Base-by-base conservation (phyloP, 2,113 vertebrate species). In the Archocentrus centrarchus region DNA sequence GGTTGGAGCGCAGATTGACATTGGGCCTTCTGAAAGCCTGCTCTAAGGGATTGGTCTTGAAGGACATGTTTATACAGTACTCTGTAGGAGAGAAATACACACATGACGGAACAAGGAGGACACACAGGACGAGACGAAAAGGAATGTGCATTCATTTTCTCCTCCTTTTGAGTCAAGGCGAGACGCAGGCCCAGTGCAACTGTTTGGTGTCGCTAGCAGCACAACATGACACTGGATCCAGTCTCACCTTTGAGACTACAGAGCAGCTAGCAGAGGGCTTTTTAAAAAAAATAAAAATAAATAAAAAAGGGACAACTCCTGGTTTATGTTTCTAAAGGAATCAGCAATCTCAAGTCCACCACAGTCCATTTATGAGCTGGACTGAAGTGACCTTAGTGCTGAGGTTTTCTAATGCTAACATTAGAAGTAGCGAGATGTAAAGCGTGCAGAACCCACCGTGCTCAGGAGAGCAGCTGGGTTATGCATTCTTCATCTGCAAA, bases 11-110 rank as follows among this genome's bases (percentile, higher is more conserved):
- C 0, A 97, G 50, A 80, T 90, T 97, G 95, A 98, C 1, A 95
- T 90, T 93, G 93, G 97, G 97, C 91, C 92, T 90, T 96, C 97
- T 96, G 95, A 96, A 17, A 89, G 96, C 95, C 96, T 95, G 95
- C 78, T 98, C 97, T 96, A 98, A 97, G 41, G 96, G 97, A 95
- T 97, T 96, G 95, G 77, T 96, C 96, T 93, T 96, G 96, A 96
- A 97, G 95, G 0, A 94, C 89, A 95, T 94, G 95, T 55, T 94
- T 95, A 98, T 0, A 95, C 89, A 94, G 96, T 94, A 27, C 79
- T 93, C 98, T 98, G 98, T 92, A 96, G 91, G 96, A 96, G 95
- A 97, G 96, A 97, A 95, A 97, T 95, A 95, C 82, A 94, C 53
- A 92, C 22, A 93, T 75, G 86, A 95, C 80, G 91, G 77, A 66